These are phyloP conservation scores for Coturnix japonica DNA, from an alignment of 2,113 vertebrate genomes.

Conservation along the genomic window DNA sequence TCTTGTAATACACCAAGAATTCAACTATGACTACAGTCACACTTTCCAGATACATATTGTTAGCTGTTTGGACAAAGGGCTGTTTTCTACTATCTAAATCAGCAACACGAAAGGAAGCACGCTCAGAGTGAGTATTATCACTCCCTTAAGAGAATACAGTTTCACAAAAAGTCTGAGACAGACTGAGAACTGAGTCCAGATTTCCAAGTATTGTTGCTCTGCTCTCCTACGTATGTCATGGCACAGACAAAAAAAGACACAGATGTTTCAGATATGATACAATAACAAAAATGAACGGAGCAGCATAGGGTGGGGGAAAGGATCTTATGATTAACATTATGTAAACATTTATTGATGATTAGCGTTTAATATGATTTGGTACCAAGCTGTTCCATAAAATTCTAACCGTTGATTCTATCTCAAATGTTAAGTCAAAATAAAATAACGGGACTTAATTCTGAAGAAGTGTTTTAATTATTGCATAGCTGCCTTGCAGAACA, in stretches of 20 bases:
- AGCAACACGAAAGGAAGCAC: background rate
- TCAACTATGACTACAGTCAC: background rate
- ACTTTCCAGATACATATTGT: background rate
- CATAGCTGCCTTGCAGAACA: background rate
- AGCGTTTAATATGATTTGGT: background rate
- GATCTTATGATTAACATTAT: background rate
- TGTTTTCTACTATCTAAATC: background rate
- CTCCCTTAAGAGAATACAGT: background rate
- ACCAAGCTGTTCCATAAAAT: background rate
- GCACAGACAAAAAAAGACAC: background rate
- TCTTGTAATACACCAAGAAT: background rate
- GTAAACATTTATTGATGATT: background rate
- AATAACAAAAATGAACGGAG: background rate
- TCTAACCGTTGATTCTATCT: background rate
- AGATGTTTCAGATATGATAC: slow-evolving; percentile 22
- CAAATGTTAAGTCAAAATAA: background rate
- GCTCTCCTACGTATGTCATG: background rate
- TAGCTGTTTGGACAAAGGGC: background rate
- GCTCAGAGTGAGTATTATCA: background rate
- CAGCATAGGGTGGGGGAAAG: background rate
- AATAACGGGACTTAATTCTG: background rate
- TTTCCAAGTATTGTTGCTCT: slow-evolving; percentile 34
- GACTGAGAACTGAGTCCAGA: background rate
- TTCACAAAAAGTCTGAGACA: background rate
- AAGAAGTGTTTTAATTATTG: background rate